Conservation (phyloP, 1,140 invertebrate genomes). For the Mizuhopecten yessoensis region DNA sequence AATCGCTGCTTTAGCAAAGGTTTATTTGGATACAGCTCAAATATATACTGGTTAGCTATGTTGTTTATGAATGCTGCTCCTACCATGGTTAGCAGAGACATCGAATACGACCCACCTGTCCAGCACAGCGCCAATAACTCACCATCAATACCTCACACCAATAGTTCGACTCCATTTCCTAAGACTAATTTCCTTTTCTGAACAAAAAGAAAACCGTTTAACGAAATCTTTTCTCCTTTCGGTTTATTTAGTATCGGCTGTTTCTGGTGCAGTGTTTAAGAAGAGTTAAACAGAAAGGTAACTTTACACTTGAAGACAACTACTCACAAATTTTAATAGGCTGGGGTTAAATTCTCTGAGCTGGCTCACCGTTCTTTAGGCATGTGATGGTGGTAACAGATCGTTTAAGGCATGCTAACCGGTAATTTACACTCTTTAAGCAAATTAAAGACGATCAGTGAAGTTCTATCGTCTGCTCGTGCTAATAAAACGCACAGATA, state of each 20-base stretch:
- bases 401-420: slow-evolving; percentile 63
- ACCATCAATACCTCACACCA: not conserved
- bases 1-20: not conserved
- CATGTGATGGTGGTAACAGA: slow-evolving; percentile 40
- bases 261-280: slow-evolving; percentile 24
- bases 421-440: slow-evolving; percentile 66
- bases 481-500: slow-evolving; percentile 63
- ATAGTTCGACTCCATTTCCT: not conserved
- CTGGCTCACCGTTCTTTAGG: not conserved
- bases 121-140: not conserved
- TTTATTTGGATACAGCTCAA: not conserved
- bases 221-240: slow-evolving; percentile 18
- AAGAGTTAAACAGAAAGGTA: not conserved
- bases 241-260: not conserved
- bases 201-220: not conserved
- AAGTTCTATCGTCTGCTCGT: slow-evolving; percentile 55
- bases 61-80: too few relatives aligned
- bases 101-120: slow-evolving; percentile 6
- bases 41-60: not conserved
- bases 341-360: slow-evolving; percentile 22
- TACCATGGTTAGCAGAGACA: not conserved
- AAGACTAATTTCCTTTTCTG: not conserved
- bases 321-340: slow-evolving; percentile 34
- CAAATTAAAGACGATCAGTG: slow-evolving; percentile 64
- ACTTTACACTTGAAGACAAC: not conserved